These are phyloP conservation scores for Stictocephala bisonia DNA, from an alignment of 2,888 invertebrate species.

Conservation along the genomic window DNA sequence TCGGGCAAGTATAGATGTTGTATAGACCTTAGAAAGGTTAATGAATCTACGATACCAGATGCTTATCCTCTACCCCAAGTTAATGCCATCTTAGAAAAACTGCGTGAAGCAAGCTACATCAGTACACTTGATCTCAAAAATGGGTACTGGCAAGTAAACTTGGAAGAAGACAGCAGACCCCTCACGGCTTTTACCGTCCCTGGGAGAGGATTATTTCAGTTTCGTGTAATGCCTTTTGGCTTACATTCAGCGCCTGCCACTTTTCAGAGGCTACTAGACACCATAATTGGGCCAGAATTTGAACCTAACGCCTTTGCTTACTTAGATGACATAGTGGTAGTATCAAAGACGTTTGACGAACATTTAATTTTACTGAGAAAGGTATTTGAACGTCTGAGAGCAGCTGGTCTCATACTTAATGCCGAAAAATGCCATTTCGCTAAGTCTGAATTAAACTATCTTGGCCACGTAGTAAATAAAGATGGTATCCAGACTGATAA, in stretches of 20 bases:
- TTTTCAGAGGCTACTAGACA: slow-evolving; percentile 59
- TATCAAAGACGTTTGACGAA: slow-evolving; percentile 49
- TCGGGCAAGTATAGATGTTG: slow-evolving; percentile 52
- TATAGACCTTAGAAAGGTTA: slow-evolving; percentile 49
- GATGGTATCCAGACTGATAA: slow-evolving; percentile 52
- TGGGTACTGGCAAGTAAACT: slow-evolving; percentile 53
- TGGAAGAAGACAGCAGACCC: slow-evolving; percentile 42
- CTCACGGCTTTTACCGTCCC: slow-evolving; percentile 55
- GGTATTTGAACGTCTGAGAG: slow-evolving; percentile 50
- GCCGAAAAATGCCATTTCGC: slow-evolving; percentile 56
- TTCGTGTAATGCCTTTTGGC: slow-evolving; percentile 59
- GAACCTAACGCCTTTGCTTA: slow-evolving; percentile 14
- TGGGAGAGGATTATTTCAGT: slow-evolving; percentile 49
- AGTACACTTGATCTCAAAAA: slow-evolving; percentile 50
- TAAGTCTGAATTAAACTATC: slow-evolving; percentile 50
- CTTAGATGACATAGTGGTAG: slow-evolving; percentile 21
- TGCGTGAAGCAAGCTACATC: slow-evolving; percentile 51
- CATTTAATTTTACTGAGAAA: slow-evolving; percentile 51
- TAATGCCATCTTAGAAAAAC: slow-evolving; percentile 47
- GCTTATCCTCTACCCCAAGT: slow-evolving; percentile 54
- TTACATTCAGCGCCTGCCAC: slow-evolving; percentile 59
- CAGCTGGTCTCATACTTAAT: slow-evolving; percentile 55
- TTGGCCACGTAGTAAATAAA: slow-evolving; percentile 57
- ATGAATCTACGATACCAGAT: slow-evolving; percentile 49
- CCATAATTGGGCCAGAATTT: slow-evolving; percentile 58